Evolutionary conservation across 2,113 vertebrate species (phyloP).

Genomic region (Neopipo cinnamomea): DNA sequence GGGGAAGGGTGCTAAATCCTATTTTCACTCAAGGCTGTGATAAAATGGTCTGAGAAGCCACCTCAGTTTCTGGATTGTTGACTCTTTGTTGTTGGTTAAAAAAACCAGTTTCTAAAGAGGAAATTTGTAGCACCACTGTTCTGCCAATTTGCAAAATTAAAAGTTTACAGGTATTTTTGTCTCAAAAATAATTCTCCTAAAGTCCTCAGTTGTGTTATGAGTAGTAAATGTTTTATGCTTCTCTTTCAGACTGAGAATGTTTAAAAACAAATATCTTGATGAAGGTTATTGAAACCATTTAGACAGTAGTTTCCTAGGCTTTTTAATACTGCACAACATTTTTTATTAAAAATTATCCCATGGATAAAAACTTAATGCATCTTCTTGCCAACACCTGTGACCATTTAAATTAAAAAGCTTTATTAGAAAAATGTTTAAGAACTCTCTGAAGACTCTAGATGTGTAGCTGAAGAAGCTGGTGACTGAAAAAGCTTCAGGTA

Average conservation of each 20-base stretch:
- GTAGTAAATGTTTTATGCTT: not conserved
- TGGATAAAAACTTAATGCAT: not conserved
- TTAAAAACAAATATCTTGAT: not conserved
- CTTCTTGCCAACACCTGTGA: not conserved
- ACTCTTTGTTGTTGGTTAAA: not conserved
- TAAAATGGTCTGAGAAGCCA: not conserved
- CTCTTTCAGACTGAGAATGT: not conserved
- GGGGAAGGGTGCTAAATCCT: conserved; percentile 40
- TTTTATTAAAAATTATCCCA: not conserved
- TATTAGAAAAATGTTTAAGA: not conserved
- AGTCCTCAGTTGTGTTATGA: not conserved
- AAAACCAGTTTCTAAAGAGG: not conserved
- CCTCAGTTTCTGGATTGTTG: not conserved
- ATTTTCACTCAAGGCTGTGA: conserved; percentile 9
- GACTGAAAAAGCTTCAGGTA: not conserved
- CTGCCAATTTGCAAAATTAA: not conserved
- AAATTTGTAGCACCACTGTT: not conserved
- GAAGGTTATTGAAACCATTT: not conserved
- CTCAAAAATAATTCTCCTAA: not conserved
- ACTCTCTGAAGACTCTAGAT: not conserved
- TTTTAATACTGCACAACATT: not conserved
- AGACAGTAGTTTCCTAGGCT: not conserved
- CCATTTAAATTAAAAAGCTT: not conserved
- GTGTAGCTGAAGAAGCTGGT: not conserved
- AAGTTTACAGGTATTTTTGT: not conserved